Base-by-base conservation (phyloP, 2,888 invertebrate genomes). In the Oxytorus armatus region DNA sequence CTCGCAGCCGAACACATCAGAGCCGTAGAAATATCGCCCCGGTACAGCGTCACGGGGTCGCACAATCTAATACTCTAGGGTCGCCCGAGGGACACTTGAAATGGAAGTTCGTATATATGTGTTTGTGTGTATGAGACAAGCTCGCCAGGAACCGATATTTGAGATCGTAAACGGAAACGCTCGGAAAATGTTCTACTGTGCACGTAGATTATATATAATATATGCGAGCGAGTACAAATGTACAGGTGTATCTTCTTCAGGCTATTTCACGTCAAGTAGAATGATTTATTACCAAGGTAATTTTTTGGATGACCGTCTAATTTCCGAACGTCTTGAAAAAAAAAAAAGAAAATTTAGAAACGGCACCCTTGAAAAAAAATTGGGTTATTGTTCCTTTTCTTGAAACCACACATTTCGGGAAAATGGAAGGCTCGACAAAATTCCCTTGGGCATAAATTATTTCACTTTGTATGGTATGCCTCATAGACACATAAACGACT, bases 21-120 rank as follows among this genome's bases (percentile, higher is more conserved):
- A 53, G 33, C 42, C 42, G 33, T 33, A 51, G 68, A 61, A 76
- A 76, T 53, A 7, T 14, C 55, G 33, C 53, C 16, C 25, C 18
- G n/a, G 42, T n/a, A n/a, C n/a, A 39, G 1, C 25, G 44, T 51
- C 63, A 7, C 51, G 33, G 61, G 42, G 51, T 61, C 68, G 29
- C 68, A 59, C 68, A 68, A 76, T 76, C 59, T 61, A 69, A 76
- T 76, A 51, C 61, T 68, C 75, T 18, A 18, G 2, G 29, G 39
- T 61, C 51, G 61, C 68, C 61, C 61, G 51, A 23, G 76, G 68
- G 68, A 3, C 8, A 10, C 39, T 39, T 36, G 11, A 23, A 36
- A 10, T 36, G 14, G 16, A 16, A 47, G 16, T 14, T 18, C 8
- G 16, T 3, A 16, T 18, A 16, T 47, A 47, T 47, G 16, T 8